These are phyloP conservation scores for Ctenomys sociabilis DNA, from an alignment of 2,113 vertebrate species.

Conservation along the genomic window DNA sequence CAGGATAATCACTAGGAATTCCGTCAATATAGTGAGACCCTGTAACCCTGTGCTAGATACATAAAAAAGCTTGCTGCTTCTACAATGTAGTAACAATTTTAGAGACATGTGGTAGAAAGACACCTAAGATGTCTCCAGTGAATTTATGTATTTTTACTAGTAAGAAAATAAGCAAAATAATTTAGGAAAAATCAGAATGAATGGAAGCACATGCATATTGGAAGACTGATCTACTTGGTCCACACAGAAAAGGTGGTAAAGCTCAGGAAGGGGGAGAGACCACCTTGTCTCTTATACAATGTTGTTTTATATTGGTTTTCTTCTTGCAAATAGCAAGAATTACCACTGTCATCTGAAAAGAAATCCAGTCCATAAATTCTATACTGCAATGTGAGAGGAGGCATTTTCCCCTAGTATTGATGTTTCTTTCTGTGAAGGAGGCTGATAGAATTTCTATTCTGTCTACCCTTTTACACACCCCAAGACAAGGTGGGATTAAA, in stretches of 20 bases:
- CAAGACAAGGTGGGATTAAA: background rate
- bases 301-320: background rate
- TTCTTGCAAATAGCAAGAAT: background rate
- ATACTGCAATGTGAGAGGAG: background rate
- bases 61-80: background rate
- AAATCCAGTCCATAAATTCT: background rate
- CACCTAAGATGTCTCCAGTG: background rate
- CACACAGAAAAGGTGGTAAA: background rate
- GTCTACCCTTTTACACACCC: background rate
- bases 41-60: too few relatives aligned
- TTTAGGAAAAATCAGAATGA: background rate
- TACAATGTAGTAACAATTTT: background rate
- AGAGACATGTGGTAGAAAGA: background rate
- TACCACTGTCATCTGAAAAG: background rate
- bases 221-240: background rate
- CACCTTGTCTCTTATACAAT: background rate
- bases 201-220: background rate
- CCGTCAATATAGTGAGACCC: too few relatives aligned
- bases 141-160: background rate
- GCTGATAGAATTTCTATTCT: background rate
- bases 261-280: fast-evolving
- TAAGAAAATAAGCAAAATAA: background rate
- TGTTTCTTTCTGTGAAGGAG: background rate
- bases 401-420: background rate
- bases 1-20: too few relatives aligned